phyloP scores from a whole-genome alignment of 53 echinoderm and acorn worm genomes.

The Zoroaster sp. region DNA sequence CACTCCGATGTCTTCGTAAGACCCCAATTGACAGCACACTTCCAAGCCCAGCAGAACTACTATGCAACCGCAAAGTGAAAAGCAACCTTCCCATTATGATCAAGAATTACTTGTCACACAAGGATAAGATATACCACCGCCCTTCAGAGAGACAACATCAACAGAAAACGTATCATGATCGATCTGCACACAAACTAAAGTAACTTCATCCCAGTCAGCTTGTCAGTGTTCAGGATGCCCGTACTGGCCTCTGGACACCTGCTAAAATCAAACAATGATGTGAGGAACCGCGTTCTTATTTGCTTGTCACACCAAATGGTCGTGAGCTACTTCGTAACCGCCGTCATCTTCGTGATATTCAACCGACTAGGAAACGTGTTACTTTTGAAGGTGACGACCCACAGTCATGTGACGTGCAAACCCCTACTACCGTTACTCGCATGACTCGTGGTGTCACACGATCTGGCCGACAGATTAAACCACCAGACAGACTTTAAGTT shows the following conservation, averaged over 20 bases:
- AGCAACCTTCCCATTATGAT: conserved; percentile 35
- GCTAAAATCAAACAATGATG: conserved; percentile 33
- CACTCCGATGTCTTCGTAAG: conserved; percentile 52
- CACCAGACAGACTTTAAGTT: neutral
- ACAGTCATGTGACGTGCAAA: too few species aligned
- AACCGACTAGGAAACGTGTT: conserved; percentile 4
- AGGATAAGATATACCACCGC: conserved; percentile 31
- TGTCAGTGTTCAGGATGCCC: conserved; percentile 54
- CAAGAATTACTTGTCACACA: neutral
- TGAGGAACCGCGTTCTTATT: conserved; percentile 63
- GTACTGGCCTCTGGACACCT: conserved; percentile 51
- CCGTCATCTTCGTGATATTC: conserved; percentile 50
- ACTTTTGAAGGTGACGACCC: neutral
- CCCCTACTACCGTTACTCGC: neutral
- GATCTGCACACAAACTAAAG: conserved; percentile 41
- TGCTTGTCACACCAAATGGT: conserved; percentile 51
- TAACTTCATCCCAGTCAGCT: conserved; percentile 40
- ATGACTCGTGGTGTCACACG: neutral
- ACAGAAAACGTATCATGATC: conserved; percentile 50
- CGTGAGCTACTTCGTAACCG: conserved; percentile 53
- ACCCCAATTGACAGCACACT: conserved; percentile 59
- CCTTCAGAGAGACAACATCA: conserved; percentile 36
- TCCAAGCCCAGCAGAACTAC: conserved; percentile 64
- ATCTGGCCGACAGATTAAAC: neutral
- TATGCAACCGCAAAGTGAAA: neutral